These are phyloP conservation scores for Aspidiotus destructor DNA, from an alignment of 2,888 invertebrate species.

Conservation along the genomic window DNA sequence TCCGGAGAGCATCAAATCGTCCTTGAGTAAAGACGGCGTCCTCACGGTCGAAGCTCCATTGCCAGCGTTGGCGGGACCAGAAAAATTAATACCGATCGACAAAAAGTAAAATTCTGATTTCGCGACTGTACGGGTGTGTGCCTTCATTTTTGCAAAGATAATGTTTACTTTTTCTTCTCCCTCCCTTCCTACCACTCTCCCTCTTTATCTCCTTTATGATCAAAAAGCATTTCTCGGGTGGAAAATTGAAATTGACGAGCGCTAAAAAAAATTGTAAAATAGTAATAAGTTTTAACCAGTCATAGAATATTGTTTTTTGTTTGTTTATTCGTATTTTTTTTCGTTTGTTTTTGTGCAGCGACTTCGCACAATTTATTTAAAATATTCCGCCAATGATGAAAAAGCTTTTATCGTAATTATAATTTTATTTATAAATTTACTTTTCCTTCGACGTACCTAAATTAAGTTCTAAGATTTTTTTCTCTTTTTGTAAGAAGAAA, in stretches of 20 bases:
- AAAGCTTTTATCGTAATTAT: too few relatives aligned
- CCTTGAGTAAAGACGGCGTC: conserved; percentile 90
- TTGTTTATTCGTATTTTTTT: too few relatives aligned
- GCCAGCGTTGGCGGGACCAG: conserved; percentile 71
- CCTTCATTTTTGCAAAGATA: background rate
- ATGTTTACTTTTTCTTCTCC: background rate
- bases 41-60: conserved; percentile 93
- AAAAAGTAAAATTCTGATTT: conserved; percentile 22
- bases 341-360: too few relatives aligned
- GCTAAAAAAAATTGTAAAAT: background rate
- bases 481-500: too few relatives aligned
- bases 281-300: background rate
- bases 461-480: too few relatives aligned
- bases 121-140: background rate
- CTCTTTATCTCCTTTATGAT: too few relatives aligned
- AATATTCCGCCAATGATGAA: too few relatives aligned
- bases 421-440: too few relatives aligned
- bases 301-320: background rate
- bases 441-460: too few relatives aligned
- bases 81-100: conserved; percentile 68
- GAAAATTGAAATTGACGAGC: background rate
- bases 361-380: too few relatives aligned
- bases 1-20: conserved; percentile 90
- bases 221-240: background rate
- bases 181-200: too few relatives aligned